Evolutionary conservation across 2,113 vertebrate genomes (phyloP), one percentile per base, ranked within the genome.

Genomic region (Oreotrochilus melanogaster): DNA sequence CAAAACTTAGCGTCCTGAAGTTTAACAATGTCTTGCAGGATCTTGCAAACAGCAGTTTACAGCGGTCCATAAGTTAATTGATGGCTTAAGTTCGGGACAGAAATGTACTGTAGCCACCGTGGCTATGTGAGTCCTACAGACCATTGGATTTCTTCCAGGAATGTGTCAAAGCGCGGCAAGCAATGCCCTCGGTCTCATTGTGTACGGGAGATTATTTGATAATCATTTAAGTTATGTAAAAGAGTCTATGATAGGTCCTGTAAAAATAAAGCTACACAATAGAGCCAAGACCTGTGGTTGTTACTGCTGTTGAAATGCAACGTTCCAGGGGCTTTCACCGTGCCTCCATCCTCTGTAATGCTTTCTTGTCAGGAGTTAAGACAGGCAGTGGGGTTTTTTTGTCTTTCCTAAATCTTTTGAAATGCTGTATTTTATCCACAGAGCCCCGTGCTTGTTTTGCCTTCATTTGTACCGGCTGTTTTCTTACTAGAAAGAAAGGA

Each of bases 171-270:
- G 57, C 82, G 37, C 13, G 72, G 56, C 84, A 72, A 78, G 35
- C 88, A 58, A 37, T 15, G 85, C 17, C 28, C 88, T 78, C 39
- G 19, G 75, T 96, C 91, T 81, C 75, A 39, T 73, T 86, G 93
- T 95, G 94, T 96, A 93, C 96, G 97, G 95, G 94, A 90, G 93
- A 90, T 93, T 96, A 95, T 96, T 92, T 90, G 95, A 95, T 94
- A 90, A 92, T 95, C 65, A 60, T 92, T 96, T 97, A 97, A 98
- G 88, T 97, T 98, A 95, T 97, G 95, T 92, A 91, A 93, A 97
- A 86, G 93, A 96, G 81, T 96, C 95, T 94, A 95, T 93, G 60
- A 92, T 89, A 96, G 97, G 95, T 91, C 71, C 62, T 94, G 45
- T 93, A 58, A 94, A 96, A 97, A 90, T 89, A 96, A 94, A 96